Percentiles rank a stretch among this genome's conserved stretches.
Conservation (phyloP, 2,797 vertebrate species). For the Semotilus atromaculatus region DNA sequence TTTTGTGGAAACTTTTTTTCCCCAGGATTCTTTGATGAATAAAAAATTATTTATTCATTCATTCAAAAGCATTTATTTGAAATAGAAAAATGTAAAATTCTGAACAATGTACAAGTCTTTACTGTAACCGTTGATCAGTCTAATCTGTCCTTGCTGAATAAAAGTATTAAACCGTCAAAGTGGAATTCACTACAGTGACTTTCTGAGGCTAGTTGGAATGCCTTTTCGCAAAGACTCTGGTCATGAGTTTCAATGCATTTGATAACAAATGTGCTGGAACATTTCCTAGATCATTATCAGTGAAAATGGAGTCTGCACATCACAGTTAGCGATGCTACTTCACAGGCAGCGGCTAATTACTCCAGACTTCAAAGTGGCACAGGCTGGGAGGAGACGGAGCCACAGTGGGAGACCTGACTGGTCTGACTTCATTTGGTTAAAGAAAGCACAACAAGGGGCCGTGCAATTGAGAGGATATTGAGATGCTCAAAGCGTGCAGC, state of each 20-base stretch:
- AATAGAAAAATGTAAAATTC: not conserved
- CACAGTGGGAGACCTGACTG: slow-evolving; percentile 48
- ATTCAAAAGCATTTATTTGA: not conserved
- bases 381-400: slow-evolving; percentile 44
- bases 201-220: slow-evolving; percentile 12
- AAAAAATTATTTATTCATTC: not conserved
- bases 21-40: not conserved
- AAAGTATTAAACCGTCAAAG: not conserved
- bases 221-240: slow-evolving; percentile 13
- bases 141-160: not conserved
- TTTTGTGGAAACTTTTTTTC: too few relatives aligned
- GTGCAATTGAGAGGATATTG: slow-evolving; percentile 30
- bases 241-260: slow-evolving; percentile 44
- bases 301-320: slow-evolving; percentile 47
- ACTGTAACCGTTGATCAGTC: not conserved
- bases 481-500: slow-evolving; percentile 38
- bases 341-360: slow-evolving; percentile 59
- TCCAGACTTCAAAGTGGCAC: slow-evolving; percentile 58
- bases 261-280: slow-evolving; percentile 56
- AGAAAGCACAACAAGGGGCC: slow-evolving; percentile 43
- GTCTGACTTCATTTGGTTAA: slow-evolving; percentile 47
- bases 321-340: slow-evolving; percentile 48
- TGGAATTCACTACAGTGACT: slow-evolving; percentile 13
- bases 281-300: slow-evolving; percentile 55
- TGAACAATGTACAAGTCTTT: not conserved